phyloP scores from a whole-genome alignment of 1,140 invertebrate species.

The Calycopis cecrops region DNA sequence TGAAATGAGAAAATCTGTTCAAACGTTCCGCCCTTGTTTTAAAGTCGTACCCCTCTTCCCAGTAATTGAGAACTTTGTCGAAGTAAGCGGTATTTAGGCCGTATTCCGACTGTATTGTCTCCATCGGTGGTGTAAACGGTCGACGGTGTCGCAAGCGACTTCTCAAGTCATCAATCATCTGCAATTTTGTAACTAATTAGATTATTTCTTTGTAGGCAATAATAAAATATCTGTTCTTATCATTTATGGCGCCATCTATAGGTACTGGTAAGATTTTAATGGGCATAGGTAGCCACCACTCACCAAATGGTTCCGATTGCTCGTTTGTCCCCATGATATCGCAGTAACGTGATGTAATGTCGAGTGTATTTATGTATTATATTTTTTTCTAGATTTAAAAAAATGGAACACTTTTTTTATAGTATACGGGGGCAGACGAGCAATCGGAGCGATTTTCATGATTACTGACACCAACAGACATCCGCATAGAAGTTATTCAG shows the following conservation, averaged over 20 bases:
- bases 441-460: no score
- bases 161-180: constrained; percentile 81
- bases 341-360: not conserved
- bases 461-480: no score
- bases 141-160: constrained; percentile 76
- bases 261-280: no score
- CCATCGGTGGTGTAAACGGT: constrained; percentile 77
- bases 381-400: no score
- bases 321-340: no score
- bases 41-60: constrained; percentile 86
- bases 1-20: constrained; percentile 85
- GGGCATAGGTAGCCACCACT: no score
- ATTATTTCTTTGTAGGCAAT: not conserved
- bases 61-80: constrained; percentile 80
- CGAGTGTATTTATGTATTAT: no score
- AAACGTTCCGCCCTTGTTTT: constrained; percentile 78
- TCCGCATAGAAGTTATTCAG: no score
- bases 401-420: no score
- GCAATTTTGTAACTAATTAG: constrained; percentile 25
- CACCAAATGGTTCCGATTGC: no score
- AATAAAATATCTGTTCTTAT: not conserved
- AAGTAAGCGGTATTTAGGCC: constrained; percentile 85
- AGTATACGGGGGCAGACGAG: no score
- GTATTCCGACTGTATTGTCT: constrained; percentile 83
- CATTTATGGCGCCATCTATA: no score